Base-by-base conservation (phyloP, 23 tunicate genomes). In the Diplosoma virens region DNA sequence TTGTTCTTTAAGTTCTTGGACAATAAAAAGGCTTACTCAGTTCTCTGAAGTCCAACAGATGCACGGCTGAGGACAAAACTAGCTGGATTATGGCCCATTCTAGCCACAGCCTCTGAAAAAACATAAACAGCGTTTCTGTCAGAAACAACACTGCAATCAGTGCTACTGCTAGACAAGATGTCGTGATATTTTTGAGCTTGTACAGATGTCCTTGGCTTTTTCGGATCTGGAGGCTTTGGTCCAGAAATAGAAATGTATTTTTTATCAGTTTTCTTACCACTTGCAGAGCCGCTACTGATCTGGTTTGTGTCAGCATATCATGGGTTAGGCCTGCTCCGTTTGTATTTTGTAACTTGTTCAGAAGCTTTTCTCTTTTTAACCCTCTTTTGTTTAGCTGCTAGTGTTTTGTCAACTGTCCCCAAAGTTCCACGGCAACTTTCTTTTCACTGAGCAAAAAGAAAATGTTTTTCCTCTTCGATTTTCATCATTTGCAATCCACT, bases 221-320 rank as follows among this genome's bases (percentile, higher is more conserved):
- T 55, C 63, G 24, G 63, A 55, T 55, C 63, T 55, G 63, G 63
- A 55, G 21, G 63, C 63, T 55, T 55, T 55, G 24, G 4, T 55
- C 24, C 24, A 55, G 63, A 20, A 55, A 55, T 25, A 16, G 63
- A 4, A 55, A 55, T 55, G 24, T 55, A 11, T 55, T 55, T 6
- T 55, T 55, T 20, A 11, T 20, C 21, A 20, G 21, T 55, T 55
- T 55, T 25, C 24, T 55, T 20, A 16, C 63, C 63, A 55, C 63
- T 55, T 55, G 63, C 24, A 55, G 63, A 55, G 24, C 63, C 20
- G 63, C 21, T 55, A 55, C 24, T 20, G 24, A 55, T 55, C 24
- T 55, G 63, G 63, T 55, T 55, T 55, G 24, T 55, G 14, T 41
- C n/a, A n/a, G n/a, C n/a, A n/a, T n/a, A n/a, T n/a, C n/a, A n/a